Conservation (phyloP, 2,888 invertebrate species). For the Priocnemis perturbator region DNA sequence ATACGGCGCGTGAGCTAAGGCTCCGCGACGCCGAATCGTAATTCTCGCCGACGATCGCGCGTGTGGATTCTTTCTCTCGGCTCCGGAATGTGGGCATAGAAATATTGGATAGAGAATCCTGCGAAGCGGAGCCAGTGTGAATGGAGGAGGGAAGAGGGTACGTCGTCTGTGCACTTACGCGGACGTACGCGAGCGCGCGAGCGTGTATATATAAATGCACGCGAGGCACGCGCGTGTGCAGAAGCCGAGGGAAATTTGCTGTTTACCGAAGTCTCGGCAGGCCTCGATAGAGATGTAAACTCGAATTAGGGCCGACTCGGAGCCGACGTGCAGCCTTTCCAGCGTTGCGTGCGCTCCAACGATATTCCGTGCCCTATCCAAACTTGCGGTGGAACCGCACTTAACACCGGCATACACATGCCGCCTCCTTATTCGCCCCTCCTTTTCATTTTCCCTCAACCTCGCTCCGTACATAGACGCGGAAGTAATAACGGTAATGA, state of each 20-base stretch:
- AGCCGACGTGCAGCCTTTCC: slow-evolving; percentile 43
- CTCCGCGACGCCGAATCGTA: too few species aligned
- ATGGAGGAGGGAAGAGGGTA: too few species aligned
- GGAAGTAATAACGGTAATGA: slow-evolving; percentile 28
- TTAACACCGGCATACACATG: slow-evolving; percentile 41
- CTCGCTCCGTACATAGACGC: slow-evolving; percentile 7
- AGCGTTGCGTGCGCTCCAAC: slow-evolving; percentile 51
- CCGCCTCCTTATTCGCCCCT: slow-evolving; percentile 10
- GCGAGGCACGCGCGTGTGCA: slow-evolving; percentile 23
- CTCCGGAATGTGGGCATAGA: background rate
- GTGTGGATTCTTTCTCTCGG: slow-evolving; percentile 5
- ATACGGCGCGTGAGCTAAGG: too few species aligned
- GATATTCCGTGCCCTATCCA: slow-evolving; percentile 54
- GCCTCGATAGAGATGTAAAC: slow-evolving; percentile 57
- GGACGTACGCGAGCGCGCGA: too few species aligned
- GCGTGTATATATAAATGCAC: background rate
- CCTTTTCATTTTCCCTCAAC: slow-evolving; percentile 4
- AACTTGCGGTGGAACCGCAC: slow-evolving; percentile 54
- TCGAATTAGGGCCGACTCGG: slow-evolving; percentile 55
- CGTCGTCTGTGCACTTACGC: too few species aligned
- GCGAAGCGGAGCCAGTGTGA: too few species aligned
- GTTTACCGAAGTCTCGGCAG: slow-evolving; percentile 46
- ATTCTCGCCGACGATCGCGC: background rate
- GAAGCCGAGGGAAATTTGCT: slow-evolving; percentile 37
- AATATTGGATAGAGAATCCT: too few species aligned